These are phyloP conservation scores for Sebastes reedi DNA, from an alignment of 2,797 vertebrate genomes.

Conservation along the genomic window DNA sequence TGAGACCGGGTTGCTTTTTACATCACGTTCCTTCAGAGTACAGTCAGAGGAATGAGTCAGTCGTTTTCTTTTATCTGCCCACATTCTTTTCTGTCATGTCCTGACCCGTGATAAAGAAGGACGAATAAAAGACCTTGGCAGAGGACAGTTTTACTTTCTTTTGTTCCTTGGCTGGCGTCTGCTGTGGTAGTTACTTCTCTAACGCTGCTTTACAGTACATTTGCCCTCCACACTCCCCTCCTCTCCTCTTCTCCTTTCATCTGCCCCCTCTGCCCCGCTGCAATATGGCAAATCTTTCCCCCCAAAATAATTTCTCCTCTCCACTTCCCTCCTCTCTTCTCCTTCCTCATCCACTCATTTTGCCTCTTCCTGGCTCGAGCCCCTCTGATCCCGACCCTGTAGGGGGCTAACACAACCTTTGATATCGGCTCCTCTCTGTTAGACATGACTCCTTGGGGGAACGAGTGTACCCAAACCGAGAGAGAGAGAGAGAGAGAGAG, in stretches of 20 bases:
- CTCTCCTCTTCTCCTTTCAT: conserved; percentile 6
- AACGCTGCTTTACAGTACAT: neutral
- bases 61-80: neutral
- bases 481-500: neutral
- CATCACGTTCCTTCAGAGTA: neutral
- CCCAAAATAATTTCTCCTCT: neutral
- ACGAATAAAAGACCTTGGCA: conserved; percentile 16
- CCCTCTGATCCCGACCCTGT: conserved; percentile 42
- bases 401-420: conserved; percentile 42
- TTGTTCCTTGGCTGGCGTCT: neutral
- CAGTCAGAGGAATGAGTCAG: neutral
- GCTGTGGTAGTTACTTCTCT: neutral
- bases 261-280: conserved; percentile 5
- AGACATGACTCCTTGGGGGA: conserved; percentile 34
- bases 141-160: conserved; percentile 16
- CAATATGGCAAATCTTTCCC: conserved; percentile 1
- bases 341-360: conserved; percentile 18
- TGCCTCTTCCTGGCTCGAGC: conserved; percentile 14
- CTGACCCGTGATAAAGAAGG: conserved; percentile 7
- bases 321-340: neutral
- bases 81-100: neutral
- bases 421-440: conserved; percentile 49
- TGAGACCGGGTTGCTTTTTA: neutral
- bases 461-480: neutral
- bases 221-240: neutral